Conservation (phyloP, 1,140 invertebrate genomes). For the Caerostris darwini region DNA sequence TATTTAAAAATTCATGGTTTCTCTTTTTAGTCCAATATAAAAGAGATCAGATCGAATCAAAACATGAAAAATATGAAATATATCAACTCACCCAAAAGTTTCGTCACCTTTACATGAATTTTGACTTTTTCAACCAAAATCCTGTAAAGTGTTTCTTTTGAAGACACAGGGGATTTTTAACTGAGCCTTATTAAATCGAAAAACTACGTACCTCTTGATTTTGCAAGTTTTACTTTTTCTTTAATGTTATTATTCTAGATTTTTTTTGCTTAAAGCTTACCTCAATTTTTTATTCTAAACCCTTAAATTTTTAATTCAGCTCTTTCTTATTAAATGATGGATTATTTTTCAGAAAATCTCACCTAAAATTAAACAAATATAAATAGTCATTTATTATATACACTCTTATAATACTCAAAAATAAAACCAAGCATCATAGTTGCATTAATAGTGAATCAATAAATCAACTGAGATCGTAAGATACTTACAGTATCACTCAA, state of each 20-base stretch:
- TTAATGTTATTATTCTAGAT: background rate
- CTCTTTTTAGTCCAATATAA: background rate
- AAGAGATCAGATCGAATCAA: background rate
- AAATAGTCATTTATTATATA: slow-evolving; percentile 42
- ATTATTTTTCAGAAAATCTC: slow-evolving; percentile 54
- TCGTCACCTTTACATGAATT: slow-evolving; percentile 11
- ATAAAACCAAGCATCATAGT: background rate
- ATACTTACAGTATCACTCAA: background rate
- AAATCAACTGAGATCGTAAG: background rate
- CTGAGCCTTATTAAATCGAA: background rate
- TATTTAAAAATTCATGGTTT: background rate
- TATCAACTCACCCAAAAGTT: background rate
- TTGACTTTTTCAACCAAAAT: background rate
- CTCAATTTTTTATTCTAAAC: slow-evolving; percentile 29
- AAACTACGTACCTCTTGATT: slow-evolving; percentile 25
- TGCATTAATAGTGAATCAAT: background rate
- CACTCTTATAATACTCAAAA: background rate
- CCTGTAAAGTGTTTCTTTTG: background rate
- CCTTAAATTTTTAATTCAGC: slow-evolving; percentile 32
- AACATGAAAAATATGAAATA: background rate
- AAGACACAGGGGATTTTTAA: no score
- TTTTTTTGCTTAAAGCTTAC: slow-evolving; percentile 18
- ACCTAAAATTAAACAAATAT: slow-evolving; percentile 58
- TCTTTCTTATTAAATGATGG: slow-evolving; percentile 40
- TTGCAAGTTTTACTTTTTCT: slow-evolving; percentile 3